Evolutionary conservation across 2,888 invertebrate species (phyloP).

Genomic region (Tortrix viridana): DNA sequence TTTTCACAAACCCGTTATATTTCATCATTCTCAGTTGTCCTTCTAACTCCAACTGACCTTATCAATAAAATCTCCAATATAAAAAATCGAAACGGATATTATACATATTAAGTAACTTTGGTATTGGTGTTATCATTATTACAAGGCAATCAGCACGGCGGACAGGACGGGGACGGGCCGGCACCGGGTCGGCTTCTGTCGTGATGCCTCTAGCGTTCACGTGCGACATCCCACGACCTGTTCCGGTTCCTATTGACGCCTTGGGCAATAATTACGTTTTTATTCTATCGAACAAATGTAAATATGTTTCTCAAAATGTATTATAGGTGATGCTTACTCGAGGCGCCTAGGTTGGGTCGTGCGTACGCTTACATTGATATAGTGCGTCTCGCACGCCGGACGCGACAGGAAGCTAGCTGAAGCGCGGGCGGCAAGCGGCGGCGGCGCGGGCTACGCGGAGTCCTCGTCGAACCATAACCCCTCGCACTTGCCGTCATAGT

Average conservation of each 20-base stretch:
- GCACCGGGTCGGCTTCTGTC: constrained; percentile 9
- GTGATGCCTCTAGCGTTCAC: constrained; percentile 26
- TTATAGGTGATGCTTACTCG: constrained; percentile 13
- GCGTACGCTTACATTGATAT: constrained; percentile 15
- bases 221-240: constrained; percentile 12
- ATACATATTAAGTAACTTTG: constrained; percentile 72
- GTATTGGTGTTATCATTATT: constrained; percentile 72
- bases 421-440: constrained; percentile 41
- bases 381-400: constrained; percentile 6
- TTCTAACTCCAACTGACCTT: constrained; percentile 15
- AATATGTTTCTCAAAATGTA: constrained; percentile 32
- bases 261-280: constrained; percentile 21
- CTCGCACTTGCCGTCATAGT: constrained; percentile 76
- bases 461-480: constrained; percentile 80
- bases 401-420: constrained; percentile 14
- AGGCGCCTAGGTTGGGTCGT: constrained; percentile 6
- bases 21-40: too few relatives aligned
- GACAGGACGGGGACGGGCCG: constrained; percentile 8
- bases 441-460: constrained; percentile 71
- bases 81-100: constrained; percentile 57
- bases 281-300: constrained; percentile 29
- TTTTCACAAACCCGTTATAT: constrained; percentile 9
- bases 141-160: constrained; percentile 13
- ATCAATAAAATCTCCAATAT: constrained; percentile 46
- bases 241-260: constrained; percentile 20